Evolutionary conservation across 2,888 invertebrate genomes (phyloP), one percentile per base, ranked within the genome.

Genomic region (Xylota sylvarum): DNA sequence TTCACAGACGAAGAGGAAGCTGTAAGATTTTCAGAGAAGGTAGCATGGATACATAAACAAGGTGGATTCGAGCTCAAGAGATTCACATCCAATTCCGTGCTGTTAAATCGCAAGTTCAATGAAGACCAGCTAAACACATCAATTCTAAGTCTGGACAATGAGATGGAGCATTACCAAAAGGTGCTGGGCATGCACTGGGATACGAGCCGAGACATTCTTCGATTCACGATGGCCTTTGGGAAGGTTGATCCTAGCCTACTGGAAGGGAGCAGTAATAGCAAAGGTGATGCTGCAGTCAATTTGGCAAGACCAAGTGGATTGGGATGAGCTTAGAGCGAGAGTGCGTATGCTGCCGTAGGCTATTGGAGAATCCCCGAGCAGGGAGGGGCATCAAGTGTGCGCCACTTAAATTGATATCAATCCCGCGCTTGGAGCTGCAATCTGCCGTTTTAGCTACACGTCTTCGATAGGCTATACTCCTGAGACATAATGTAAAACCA

Each of bases 131-230:
- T n/a, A 12, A 19, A 12, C 32, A 30, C 43, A n/a, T 58, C 60
- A 2, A 48, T 50, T 19, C 7, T 60, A 10, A 50, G 27, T 14
- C 23, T 62, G 4, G 17, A 65, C n/a, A 48, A 55, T 12, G 30
- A 37, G 9, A 12, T 12, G 1, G 32, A 12, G 4, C 9, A 0
- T 14, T 35, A 23, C 6, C 78, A 84, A 14, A 65, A 74, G 30
- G 65, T 87, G 5, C 60, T 88, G 0, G 84, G 81, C 2, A 78
- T 81, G 70, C 67, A 85, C n/a, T 85, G 84, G 84, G 35, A 62
- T 27, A 58, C 78, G 2, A 17, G 46, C 4, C 43, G 23, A 12
- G 77, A 81, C 14, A 23, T 14, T 4, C 52, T 77, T 0, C 32
- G 43, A 40, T 88, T 76, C 14, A 58, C 67, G 6, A 48, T 88